Evolutionary conservation across 2,113 vertebrate genomes (phyloP), one percentile per base, ranked within the genome.

Genomic region (Myotis davidii): DNA sequence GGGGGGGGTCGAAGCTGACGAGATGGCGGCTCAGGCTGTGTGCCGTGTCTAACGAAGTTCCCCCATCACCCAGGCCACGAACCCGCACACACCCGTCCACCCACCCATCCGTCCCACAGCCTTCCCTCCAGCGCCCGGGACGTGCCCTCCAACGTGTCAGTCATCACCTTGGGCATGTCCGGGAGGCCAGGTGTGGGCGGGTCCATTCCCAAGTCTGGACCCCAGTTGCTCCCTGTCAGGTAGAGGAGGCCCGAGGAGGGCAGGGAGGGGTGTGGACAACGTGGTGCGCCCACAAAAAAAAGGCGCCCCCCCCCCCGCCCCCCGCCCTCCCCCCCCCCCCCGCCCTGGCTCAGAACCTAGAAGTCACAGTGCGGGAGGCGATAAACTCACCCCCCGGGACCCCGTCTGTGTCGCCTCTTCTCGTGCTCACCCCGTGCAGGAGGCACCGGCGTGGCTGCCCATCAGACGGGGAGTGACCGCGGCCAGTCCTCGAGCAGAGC

Each of bases 51-150:
- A 20, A 69, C 65, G 14, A 12, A 52, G 59, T 0, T 8, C 11
- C 34, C 10, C 7, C 50, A 2, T 2, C 4, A 3, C 78, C 39
- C 13, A 20, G 29, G 9, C 21, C 18, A 4, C 0, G 0, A 12
- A 32, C 1, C n/a, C 39, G 9, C 9, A 2, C 0, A 2, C n/a
- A 23, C 2, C 39, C 8, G 0, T 1, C 2, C 3, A 0, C 2
- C 13, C 8, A 0, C 0, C 3, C 6, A 1, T 9, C 0, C 92
- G 0, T 4, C 14, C 5, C 21, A 2, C 1, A 1, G 0, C 1
- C 21, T 1, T 10, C 48, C 9, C 29, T 34, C 61, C 27, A 8
- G 27, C 29, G 1, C 2, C 34, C 54, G 0, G 16, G 8, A 5
- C 7, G 1, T 12, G 0, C 37, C 17, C 9, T 25, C 17, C 37